phyloP scores from a whole-genome alignment of 1,140 invertebrate species.

The Samia ricini region DNA sequence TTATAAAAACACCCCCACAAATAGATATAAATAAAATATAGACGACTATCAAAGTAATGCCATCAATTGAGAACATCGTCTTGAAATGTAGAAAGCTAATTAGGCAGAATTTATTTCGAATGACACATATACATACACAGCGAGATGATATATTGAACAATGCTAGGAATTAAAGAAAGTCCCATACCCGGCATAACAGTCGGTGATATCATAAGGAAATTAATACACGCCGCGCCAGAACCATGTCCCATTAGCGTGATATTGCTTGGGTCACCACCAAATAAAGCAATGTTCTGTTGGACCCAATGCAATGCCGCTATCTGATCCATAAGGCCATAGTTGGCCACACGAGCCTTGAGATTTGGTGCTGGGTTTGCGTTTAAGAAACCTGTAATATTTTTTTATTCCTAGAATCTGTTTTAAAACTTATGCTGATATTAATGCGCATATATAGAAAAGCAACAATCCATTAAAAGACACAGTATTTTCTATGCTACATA shows the following conservation, averaged over 20 bases:
- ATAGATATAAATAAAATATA: too few species aligned
- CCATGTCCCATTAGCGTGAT: constrained; percentile 96
- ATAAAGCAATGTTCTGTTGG: constrained; percentile 93
- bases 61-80: too few species aligned
- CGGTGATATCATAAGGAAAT: constrained; percentile 96
- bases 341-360: constrained; percentile 89
- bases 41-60: too few species aligned
- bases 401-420: background rate
- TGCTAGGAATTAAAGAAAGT: too few species aligned
- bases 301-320: constrained; percentile 95
- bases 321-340: constrained; percentile 96
- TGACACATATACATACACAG: too few species aligned
- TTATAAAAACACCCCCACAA: too few species aligned
- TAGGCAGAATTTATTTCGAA: too few species aligned
- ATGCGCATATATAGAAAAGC: background rate
- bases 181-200: constrained; percentile 89
- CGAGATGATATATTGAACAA: too few species aligned
- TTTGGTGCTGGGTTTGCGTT: constrained; percentile 90
- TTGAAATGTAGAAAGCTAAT: too few species aligned
- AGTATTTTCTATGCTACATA: too few species aligned
- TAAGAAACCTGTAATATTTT: constrained; percentile 82
- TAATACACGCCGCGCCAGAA: constrained; percentile 95
- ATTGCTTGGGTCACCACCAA: constrained; percentile 92
- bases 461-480: background rate
- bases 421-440: background rate